These are phyloP conservation scores for Nemurella pictetii DNA, from an alignment of 2,888 invertebrate species.

Conservation along the genomic window DNA sequence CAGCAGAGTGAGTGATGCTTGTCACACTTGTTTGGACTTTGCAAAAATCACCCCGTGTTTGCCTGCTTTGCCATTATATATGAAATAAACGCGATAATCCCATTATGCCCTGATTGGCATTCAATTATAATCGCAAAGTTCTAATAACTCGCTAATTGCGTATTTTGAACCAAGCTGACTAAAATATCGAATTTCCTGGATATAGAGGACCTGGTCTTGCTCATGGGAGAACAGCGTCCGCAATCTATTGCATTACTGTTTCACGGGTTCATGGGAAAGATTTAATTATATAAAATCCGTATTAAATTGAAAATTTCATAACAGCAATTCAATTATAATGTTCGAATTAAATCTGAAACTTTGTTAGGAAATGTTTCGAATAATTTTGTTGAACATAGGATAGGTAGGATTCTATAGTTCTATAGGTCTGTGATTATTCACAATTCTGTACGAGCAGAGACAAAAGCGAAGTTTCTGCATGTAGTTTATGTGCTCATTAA, in stretches of 20 bases:
- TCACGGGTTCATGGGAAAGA: conserved; percentile 13
- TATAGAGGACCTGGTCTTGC: not conserved
- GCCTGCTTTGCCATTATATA: not conserved
- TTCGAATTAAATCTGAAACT: not conserved
- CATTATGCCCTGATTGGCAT: not conserved
- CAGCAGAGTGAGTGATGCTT: not conserved
- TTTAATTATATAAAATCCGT: conserved; percentile 7
- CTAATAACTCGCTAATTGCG: not conserved
- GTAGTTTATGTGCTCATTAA: not conserved
- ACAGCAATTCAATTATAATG: conserved; percentile 19
- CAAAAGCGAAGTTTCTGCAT: not conserved
- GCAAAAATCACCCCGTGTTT: not conserved
- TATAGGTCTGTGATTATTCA: not conserved
- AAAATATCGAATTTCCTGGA: conserved; percentile 34
- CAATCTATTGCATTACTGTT: conserved; percentile 8
- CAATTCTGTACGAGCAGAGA: not conserved
- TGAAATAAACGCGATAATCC: not conserved
- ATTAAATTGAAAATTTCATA: conserved; percentile 21
- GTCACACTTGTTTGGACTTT: not conserved
- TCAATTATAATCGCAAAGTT: not conserved
- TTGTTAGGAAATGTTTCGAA: not conserved
- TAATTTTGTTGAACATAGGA: not conserved
- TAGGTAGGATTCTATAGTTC: not conserved
- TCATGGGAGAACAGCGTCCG: not conserved
- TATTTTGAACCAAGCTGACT: not conserved